Percentiles rank a stretch among this genome's conserved stretches.
These are phyloP conservation scores for Proterorhinus semilunaris DNA, from an alignment of 2,113 vertebrate species.

Conservation along the genomic window DNA sequence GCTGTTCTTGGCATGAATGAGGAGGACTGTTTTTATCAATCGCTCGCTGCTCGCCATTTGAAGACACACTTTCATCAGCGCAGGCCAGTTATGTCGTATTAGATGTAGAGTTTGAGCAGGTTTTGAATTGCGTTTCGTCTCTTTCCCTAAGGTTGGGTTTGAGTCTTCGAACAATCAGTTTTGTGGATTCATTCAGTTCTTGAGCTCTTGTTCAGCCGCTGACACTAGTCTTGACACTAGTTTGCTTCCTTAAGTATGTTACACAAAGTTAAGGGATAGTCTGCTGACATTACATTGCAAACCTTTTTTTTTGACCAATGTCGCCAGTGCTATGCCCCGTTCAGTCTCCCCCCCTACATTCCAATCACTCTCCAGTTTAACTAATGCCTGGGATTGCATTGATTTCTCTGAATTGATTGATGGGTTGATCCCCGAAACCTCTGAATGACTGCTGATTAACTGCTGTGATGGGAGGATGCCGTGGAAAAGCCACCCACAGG, in stretches of 20 bases:
- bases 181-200: no score
- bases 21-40: background rate
- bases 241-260: no score
- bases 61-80: background rate
- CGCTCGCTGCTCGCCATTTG: background rate
- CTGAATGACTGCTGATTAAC: slow-evolving; percentile 65
- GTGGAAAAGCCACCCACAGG: slow-evolving; percentile 12
- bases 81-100: background rate
- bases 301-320: background rate
- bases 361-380: slow-evolving; percentile 60
- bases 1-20: background rate
- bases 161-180: no score
- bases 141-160: no score
- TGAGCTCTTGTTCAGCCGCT: no score
- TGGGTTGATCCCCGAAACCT: slow-evolving; percentile 57
- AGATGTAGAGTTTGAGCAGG: background rate
- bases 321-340: background rate
- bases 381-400: slow-evolving; percentile 66
- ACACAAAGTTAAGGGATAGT: no score
- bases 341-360: slow-evolving; percentile 33
- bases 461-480: slow-evolving; percentile 43
- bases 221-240: no score
- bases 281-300: no score
- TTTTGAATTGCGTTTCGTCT: background rate
- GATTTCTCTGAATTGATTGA: slow-evolving; percentile 72